Evolutionary conservation across 1,140 invertebrate species (phyloP).

Genomic region (Drosophila ambigua): DNA sequence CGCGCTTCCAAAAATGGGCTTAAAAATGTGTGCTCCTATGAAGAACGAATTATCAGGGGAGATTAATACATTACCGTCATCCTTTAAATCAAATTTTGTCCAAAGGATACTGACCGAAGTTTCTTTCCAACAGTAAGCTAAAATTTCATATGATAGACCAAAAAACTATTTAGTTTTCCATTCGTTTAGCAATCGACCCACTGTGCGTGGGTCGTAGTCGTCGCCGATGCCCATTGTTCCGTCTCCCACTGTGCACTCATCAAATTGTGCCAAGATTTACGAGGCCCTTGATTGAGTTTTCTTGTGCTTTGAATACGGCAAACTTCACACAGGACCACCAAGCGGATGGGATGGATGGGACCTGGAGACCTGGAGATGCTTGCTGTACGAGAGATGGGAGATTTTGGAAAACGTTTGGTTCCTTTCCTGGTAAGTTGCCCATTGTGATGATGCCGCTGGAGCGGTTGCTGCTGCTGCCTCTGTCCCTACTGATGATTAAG

Average conservation of each 20-base stretch:
- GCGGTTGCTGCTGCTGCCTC: slow-evolving; percentile 22
- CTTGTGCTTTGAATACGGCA: slow-evolving; percentile 77
- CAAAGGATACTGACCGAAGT: no score
- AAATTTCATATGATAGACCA: no score
- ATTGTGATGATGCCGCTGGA: slow-evolving; percentile 41
- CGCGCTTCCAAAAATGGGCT: no score
- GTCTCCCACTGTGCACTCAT: slow-evolving; percentile 77
- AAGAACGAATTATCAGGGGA: neutral
- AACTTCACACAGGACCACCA: slow-evolving; percentile 79
- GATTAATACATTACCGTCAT: no score
- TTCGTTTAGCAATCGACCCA: neutral
- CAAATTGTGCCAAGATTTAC: slow-evolving; percentile 81
- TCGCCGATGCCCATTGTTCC: slow-evolving; percentile 31
- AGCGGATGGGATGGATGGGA: slow-evolving; percentile 21
- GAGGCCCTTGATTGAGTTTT: slow-evolving; percentile 80
- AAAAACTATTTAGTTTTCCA: no score
- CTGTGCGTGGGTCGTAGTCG: slow-evolving; percentile 27
- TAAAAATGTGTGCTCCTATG: no score
- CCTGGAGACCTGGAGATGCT: slow-evolving; percentile 7
- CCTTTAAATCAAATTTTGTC: no score
- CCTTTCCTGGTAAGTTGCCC: slow-evolving; percentile 57
- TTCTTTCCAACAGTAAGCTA: no score
- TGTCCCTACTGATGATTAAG: slow-evolving; percentile 13
- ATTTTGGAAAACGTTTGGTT: slow-evolving; percentile 66
- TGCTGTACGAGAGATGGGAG: slow-evolving; percentile 10